phyloP scores from a whole-genome alignment of 2,797 vertebrate genomes.

The Peromyscus eremicus region DNA sequence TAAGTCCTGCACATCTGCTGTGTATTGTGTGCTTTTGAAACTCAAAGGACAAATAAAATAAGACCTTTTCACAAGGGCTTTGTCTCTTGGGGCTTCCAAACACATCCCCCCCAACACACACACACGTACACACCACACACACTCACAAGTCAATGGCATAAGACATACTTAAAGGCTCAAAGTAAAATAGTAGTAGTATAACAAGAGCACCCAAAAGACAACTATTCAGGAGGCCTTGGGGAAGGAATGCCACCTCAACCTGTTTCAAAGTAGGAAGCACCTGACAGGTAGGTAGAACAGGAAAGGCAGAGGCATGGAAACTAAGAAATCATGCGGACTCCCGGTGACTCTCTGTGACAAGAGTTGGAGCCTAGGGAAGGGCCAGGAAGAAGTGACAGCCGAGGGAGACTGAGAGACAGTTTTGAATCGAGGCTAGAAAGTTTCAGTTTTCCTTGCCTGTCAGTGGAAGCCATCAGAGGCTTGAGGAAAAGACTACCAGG shows the following conservation, averaged over 20 bases:
- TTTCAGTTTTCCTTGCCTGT: neutral
- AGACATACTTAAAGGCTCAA: neutral
- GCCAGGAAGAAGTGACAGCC: neutral
- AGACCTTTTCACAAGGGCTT: neutral
- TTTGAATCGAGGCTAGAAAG: neutral
- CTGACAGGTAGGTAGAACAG: no score
- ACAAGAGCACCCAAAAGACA: neutral
- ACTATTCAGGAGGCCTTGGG: neutral
- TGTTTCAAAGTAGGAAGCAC: neutral
- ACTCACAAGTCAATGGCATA: neutral
- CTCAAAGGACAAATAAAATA: neutral
- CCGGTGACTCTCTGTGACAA: rapidly evolving
- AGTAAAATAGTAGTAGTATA: neutral
- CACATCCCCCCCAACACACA: neutral
- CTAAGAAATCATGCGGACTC: neutral
- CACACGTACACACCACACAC: neutral
- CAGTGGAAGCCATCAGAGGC: neutral
- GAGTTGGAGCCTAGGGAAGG: neutral
- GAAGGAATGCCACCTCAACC: neutral
- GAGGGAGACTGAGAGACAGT: neutral
- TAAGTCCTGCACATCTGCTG: neutral
- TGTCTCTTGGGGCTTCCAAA: neutral
- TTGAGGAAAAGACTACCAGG: conserved; percentile 1
- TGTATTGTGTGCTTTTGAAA: neutral
- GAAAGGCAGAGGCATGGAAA: neutral